Evolutionary conservation across 2,888 invertebrate species (phyloP).

Genomic region (Linnaemya tessellans): DNA sequence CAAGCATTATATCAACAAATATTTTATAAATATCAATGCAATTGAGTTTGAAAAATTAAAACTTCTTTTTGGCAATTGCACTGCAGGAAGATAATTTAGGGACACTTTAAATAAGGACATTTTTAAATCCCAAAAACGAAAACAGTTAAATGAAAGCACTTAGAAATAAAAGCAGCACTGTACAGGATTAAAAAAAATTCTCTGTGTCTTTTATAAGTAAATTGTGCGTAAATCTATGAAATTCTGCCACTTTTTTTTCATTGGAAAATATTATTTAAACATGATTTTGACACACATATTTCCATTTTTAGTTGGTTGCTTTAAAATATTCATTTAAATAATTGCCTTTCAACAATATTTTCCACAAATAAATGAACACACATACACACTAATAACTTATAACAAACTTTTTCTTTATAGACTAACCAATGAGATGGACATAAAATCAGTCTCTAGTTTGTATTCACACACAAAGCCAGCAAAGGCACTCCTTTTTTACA

Average conservation of each 20-base stretch:
- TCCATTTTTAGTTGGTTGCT: neutral
- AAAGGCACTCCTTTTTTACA: neutral
- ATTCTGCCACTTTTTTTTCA: constrained; percentile 8
- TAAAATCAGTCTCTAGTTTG: neutral
- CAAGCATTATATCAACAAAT: constrained; percentile 42
- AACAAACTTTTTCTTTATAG: neutral
- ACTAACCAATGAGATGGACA: constrained; percentile 31
- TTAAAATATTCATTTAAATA: constrained; percentile 43
- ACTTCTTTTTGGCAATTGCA: constrained; percentile 18
- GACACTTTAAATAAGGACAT: neutral
- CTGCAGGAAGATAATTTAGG: neutral
- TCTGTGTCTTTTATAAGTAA: neutral
- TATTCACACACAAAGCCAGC: neutral
- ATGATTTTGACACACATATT: constrained; percentile 29
- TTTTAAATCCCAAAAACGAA: neutral
- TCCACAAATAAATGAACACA: neutral
- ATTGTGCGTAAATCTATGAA: constrained; percentile 52
- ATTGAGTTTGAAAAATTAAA: constrained; percentile 39
- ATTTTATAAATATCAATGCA: constrained; percentile 43
- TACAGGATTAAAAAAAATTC: neutral
- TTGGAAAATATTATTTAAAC: neutral
- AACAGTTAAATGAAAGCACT: neutral
- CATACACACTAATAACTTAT: neutral
- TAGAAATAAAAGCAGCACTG: neutral
- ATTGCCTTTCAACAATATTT: constrained; percentile 32